These are phyloP conservation scores for Tenthredo scrophulariae DNA, from an alignment of 2,888 invertebrate genomes.

Conservation along the genomic window DNA sequence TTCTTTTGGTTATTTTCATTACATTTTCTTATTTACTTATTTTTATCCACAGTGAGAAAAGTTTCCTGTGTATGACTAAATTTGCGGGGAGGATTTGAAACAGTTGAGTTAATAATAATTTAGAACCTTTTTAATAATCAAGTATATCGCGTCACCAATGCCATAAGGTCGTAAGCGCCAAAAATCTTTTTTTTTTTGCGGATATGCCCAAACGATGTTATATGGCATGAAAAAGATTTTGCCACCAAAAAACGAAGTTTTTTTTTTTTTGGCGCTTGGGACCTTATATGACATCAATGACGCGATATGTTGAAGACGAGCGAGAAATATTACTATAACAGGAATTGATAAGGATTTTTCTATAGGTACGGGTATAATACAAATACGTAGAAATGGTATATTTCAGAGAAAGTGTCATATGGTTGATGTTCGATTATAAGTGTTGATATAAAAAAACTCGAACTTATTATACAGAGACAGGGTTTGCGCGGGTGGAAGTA, in stretches of 20 bases:
- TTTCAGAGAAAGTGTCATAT: slow-evolving; percentile 23
- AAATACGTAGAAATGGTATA: neutral
- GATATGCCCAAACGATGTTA: no score
- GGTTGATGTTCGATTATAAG: slow-evolving; percentile 11
- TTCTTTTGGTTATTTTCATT: no score
- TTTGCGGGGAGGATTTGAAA: neutral
- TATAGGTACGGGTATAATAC: neutral
- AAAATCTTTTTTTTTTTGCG: no score
- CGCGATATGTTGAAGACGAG: neutral
- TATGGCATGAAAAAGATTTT: no score
- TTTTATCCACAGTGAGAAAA: no score
- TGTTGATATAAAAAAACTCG: slow-evolving; percentile 29
- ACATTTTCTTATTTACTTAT: no score
- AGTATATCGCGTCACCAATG: no score
- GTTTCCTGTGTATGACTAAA: no score
- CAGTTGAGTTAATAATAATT: neutral
- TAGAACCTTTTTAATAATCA: neutral
- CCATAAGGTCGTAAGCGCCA: no score
- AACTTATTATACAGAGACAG: neutral
- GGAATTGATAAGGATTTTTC: neutral
- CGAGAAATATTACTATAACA: neutral
- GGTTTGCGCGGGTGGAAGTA: neutral
- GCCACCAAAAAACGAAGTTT: no score
- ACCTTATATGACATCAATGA: no score
- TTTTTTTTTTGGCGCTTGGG: no score